phyloP scores from a whole-genome alignment of 2,797 vertebrate genomes.

The Erethizon dorsatum region DNA sequence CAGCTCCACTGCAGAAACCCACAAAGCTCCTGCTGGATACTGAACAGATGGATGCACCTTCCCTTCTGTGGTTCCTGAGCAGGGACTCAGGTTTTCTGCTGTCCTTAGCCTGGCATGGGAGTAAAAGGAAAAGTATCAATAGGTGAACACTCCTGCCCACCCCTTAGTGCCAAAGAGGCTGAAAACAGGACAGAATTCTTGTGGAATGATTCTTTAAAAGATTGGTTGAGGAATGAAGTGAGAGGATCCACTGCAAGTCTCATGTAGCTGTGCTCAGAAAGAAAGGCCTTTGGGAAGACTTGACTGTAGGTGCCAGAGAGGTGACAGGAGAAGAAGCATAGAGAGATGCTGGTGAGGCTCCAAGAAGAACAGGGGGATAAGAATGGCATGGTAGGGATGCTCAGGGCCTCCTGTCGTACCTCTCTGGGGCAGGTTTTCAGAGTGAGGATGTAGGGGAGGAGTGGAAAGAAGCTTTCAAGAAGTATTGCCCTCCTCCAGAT shows the following conservation, averaged over 20 bases:
- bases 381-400: accelerated
- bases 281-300: too few species aligned
- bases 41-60: accelerated
- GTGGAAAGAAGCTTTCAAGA: background rate
- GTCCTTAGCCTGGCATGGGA: background rate
- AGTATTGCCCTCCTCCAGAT: accelerated
- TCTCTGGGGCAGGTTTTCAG: background rate
- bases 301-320: accelerated
- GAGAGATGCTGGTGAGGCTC: accelerated
- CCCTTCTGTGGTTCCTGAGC: background rate
- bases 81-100: background rate
- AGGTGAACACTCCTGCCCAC: too few species aligned
- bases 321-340: too few species aligned
- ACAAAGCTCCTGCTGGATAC: accelerated
- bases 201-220: background rate
- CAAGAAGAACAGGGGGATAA: accelerated
- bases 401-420: too few species aligned
- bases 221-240: background rate
- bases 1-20: accelerated
- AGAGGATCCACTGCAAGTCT: background rate
- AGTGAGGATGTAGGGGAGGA: background rate
- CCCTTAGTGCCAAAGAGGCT: background rate
- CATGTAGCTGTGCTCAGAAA: too few species aligned
- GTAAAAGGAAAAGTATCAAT: too few species aligned
- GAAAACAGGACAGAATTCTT: background rate